Percentiles rank a stretch among this genome's conserved stretches.
These are phyloP conservation scores for Pachycephala philippinensis DNA, from an alignment of 2,113 vertebrate genomes.

Conservation along the genomic window DNA sequence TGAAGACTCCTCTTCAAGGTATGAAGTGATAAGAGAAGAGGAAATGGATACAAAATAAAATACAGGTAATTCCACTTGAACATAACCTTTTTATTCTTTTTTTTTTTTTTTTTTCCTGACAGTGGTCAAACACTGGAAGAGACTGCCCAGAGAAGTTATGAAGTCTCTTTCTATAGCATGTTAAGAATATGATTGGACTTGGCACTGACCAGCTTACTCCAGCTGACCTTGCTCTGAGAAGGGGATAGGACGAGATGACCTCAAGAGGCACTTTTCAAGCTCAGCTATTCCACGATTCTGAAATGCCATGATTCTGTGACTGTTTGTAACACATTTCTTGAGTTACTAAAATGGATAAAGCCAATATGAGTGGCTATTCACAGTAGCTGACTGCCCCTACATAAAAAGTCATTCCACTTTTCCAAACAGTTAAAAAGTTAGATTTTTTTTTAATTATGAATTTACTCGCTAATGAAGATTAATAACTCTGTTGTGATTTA, in stretches of 20 bases:
- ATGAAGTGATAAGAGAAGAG: background rate
- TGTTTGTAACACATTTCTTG: background rate
- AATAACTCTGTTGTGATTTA: background rate
- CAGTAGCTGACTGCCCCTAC: background rate
- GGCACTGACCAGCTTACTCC: background rate
- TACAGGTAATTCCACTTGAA: background rate
- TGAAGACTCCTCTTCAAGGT: background rate
- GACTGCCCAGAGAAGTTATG: background rate
- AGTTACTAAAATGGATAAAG: background rate
- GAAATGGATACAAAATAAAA: background rate
- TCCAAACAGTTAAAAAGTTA: background rate
- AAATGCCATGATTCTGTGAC: background rate
- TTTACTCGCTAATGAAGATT: background rate
- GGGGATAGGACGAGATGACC: background rate
- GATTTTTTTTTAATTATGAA: background rate
- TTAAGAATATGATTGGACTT: background rate
- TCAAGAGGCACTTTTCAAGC: background rate
- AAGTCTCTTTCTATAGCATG: background rate
- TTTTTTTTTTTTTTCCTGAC: background rate
- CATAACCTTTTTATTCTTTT: rapidly evolving
- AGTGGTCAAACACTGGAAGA: background rate
- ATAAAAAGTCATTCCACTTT: background rate
- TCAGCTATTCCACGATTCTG: background rate
- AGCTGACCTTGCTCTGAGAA: background rate
- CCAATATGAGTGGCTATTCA: background rate